Conservation (phyloP, 2,888 invertebrate species). For the Dicycla oo region DNA sequence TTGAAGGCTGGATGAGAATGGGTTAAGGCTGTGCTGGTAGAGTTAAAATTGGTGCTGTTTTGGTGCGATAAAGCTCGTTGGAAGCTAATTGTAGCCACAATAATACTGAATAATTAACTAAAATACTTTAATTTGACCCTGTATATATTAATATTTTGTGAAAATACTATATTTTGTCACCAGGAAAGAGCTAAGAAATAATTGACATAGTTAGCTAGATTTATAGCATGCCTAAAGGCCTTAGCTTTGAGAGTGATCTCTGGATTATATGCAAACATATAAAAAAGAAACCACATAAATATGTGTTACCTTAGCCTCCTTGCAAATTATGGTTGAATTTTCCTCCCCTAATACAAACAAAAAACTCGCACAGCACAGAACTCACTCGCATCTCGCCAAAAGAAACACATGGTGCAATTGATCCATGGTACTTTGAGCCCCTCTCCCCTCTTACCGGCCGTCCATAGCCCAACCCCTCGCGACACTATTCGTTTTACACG, state of each 20-base stretch:
- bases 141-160: too few relatives aligned
- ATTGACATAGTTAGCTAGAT: background rate
- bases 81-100: background rate
- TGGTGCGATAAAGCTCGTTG: background rate
- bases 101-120: too few relatives aligned
- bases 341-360: background rate
- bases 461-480: constrained; percentile 44
- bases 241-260: background rate
- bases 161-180: background rate
- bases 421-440: constrained; percentile 24
- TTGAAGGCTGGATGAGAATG: background rate
- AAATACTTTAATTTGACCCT: too few relatives aligned
- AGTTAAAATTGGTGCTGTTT: background rate
- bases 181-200: background rate
- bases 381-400: constrained; percentile 36
- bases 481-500: constrained; percentile 79
- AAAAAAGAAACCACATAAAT: too few relatives aligned
- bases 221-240: background rate
- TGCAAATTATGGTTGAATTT: background rate
- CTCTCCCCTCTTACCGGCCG: constrained; percentile 11
- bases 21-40: background rate
- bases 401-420: background rate
- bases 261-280: background rate
- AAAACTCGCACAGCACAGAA: background rate
- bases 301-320: background rate